Base-by-base conservation (phyloP, 2,888 invertebrate genomes). In the Bombyx huttoni region DNA sequence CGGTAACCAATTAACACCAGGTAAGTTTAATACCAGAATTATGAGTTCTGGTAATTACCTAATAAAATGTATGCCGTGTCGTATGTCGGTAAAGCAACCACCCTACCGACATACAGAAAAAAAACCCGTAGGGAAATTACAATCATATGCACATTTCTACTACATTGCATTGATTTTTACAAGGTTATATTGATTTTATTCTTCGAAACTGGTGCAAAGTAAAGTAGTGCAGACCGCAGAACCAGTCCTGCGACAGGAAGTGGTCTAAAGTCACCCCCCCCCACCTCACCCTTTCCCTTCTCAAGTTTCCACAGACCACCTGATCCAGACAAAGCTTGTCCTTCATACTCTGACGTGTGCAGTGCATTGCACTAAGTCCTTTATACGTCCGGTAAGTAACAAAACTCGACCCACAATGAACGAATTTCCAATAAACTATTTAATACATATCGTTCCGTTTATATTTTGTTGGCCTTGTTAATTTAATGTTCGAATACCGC, bases 241-340 rank as follows among this genome's bases (percentile, higher is more conserved):
- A 87, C 86, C 86, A 78, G 86, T 86, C 81, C 73, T 75, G 70
- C 73, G 83, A 75, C 85, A 84, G 86, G 86, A 85, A 85, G 86
- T 81, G 83, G 79, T 83, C 83, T 83, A 82, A 82, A 72, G 70
- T 61, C 58, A 59, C 59, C 58, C 59, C 60, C 64, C 58, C 62
- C 54, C 64, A 56, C 61, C 58, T 53, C 55, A 55, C 54, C 61
- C 55, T 55, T 48, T 55, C 48, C 52, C 63, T 58, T 65, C 64
- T 61, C 64, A 67, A 67, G 67, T 67, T 68, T 65, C 56, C 63
- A 59, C 58, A 70, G 67, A 73, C 75, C 82, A 81, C 82, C 81
- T 81, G 84, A 79, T 82, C 82, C 82, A 84, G 84, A 84, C 85
- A 84, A 84, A 84, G 83, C 83, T 75, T 81, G 85, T 84, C 85